A percentile compares a stretch with the other conserved stretches of the same genome.
These are phyloP conservation scores for Catocala sponsa DNA, from an alignment of 2,888 invertebrate species.

Conservation along the genomic window DNA sequence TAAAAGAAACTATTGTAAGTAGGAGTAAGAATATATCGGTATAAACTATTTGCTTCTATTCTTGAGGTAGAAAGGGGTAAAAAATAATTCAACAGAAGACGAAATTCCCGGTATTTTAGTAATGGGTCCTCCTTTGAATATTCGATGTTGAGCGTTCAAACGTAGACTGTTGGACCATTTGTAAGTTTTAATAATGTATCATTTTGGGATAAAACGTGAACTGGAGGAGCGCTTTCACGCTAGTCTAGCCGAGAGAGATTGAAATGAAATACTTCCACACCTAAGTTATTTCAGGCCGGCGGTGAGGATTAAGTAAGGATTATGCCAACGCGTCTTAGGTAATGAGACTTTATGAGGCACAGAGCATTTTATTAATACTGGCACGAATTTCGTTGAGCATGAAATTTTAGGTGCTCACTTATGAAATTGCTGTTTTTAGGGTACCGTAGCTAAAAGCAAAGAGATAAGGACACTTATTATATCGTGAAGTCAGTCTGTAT, in stretches of 20 bases:
- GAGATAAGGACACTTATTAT: too few relatives aligned
- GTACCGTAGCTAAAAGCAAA: too few relatives aligned
- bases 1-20: neutral
- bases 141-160: conserved; percentile 1
- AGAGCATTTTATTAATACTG: neutral
- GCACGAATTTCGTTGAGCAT: too few relatives aligned
- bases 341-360: neutral
- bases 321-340: too few relatives aligned
- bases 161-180: conserved; percentile 4
- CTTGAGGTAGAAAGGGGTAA: neutral
- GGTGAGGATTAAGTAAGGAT: too few relatives aligned
- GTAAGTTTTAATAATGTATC: conserved; percentile 10
- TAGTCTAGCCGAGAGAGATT: neutral
- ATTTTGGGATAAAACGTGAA: conserved; percentile 3
- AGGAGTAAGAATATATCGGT: too few relatives aligned
- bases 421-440: too few relatives aligned
- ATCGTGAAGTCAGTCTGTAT: too few relatives aligned
- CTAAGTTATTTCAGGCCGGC: too few relatives aligned
- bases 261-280: too few relatives aligned
- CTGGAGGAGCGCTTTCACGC: neutral
- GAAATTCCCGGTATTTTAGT: conserved; percentile 4
- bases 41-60: too few relatives aligned
- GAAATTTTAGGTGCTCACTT: too few relatives aligned
- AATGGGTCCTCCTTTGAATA: conserved; percentile 7
- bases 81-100: neutral